phyloP scores from a whole-genome alignment of 2,888 invertebrate genomes.

The Acrobasis consociella region DNA sequence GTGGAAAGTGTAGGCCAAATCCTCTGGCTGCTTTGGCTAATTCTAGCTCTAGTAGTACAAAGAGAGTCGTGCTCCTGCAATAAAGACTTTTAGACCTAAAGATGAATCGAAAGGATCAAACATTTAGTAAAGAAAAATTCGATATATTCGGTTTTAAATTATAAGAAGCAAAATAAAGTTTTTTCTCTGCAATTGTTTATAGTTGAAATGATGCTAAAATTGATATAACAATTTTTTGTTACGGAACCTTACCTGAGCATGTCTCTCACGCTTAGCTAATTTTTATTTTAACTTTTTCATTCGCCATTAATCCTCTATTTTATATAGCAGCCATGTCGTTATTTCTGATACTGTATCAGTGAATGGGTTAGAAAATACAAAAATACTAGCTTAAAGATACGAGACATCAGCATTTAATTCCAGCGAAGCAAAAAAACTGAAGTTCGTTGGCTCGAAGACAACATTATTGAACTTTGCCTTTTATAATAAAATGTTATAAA shows the following conservation, averaged over 20 bases:
- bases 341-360: conserved; percentile 14
- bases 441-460: conserved; percentile 5
- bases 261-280: background rate
- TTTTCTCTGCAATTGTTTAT: no score
- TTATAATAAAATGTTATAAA: background rate
- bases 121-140: no score
- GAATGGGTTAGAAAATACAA: conserved; percentile 9
- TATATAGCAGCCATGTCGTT: conserved; percentile 10
- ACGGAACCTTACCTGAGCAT: background rate
- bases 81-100: no score
- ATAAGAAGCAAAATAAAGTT: no score
- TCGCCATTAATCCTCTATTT: conserved; percentile 17
- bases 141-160: no score
- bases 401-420: conserved; percentile 15
- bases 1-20: no score
- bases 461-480: conserved; percentile 13
- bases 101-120: background rate
- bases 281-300: conserved; percentile 6
- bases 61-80: no score
- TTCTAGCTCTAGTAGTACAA: no score
- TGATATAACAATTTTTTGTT: no score
- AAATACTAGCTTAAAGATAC: conserved; percentile 10
- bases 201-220: no score
- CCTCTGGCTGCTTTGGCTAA: no score
- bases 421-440: conserved; percentile 5